These are phyloP conservation scores for Gorsachius magnificus DNA, from an alignment of 2,797 vertebrate genomes.

Conservation along the genomic window DNA sequence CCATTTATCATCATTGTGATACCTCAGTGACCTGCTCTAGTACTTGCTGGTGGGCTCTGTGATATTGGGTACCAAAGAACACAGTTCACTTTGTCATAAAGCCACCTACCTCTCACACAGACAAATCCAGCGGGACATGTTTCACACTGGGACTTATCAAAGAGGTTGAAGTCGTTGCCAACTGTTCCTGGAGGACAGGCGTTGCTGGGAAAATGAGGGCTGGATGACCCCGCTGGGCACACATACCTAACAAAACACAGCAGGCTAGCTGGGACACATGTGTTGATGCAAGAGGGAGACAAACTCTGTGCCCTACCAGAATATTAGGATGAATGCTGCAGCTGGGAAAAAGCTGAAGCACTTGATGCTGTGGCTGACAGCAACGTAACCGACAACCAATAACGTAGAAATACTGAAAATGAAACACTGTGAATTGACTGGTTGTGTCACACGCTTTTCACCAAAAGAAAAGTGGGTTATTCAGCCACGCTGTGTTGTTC, in stretches of 20 bases:
- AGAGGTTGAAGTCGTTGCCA: constrained; percentile 79
- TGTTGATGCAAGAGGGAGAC: too few species aligned
- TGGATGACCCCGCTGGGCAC: constrained; percentile 84
- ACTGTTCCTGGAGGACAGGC: constrained; percentile 85
- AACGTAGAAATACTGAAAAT: background rate
- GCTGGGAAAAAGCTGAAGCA: background rate
- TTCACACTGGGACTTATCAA: constrained; percentile 87
- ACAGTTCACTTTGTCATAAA: background rate
- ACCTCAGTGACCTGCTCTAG: background rate
- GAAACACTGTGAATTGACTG: background rate
- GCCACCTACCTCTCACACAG: constrained; percentile 81
- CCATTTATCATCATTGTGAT: rapidly evolving
- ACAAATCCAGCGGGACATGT: constrained; percentile 81
- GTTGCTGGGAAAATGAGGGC: constrained; percentile 77
- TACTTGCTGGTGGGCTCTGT: background rate
- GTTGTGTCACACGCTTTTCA: rapidly evolving
- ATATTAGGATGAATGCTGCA: background rate
- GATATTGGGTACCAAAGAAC: background rate
- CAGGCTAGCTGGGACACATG: background rate
- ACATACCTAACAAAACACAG: constrained; percentile 21
- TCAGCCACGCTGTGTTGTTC: rapidly evolving
- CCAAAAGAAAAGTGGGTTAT: background rate
- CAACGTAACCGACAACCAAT: rapidly evolving
- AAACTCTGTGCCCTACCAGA: background rate
- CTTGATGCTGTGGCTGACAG: background rate